Conservation (phyloP, 2,888 invertebrate species). For the Oscheius sp. region DNA sequence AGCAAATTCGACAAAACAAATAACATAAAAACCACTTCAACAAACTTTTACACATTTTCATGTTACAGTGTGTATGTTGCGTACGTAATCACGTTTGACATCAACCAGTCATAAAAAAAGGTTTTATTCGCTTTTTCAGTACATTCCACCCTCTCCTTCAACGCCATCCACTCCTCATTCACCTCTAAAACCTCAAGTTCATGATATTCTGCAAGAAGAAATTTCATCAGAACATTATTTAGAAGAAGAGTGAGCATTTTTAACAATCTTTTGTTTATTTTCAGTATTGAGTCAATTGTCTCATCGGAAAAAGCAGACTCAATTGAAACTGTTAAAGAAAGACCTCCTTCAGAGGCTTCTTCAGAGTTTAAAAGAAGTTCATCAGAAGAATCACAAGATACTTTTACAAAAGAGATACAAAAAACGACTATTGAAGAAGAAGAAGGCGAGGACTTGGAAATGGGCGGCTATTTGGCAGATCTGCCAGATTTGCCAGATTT, state of each 20-base stretch:
- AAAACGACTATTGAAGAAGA: conserved; percentile 9
- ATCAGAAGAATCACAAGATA: conserved; percentile 9
- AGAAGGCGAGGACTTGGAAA: background rate
- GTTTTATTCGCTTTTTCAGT: background rate
- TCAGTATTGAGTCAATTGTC: conserved; percentile 37
- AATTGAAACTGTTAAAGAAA: conserved; percentile 13
- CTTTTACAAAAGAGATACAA: conserved; percentile 24
- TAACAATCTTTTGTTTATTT: background rate
- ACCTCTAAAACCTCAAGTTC: background rate
- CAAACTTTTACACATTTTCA: no score
- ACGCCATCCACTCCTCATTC: background rate
- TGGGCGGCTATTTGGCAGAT: background rate
- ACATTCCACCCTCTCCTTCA: background rate
- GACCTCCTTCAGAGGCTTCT: background rate
- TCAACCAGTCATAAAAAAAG: background rate
- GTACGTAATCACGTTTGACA: no score
- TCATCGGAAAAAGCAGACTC: conserved; percentile 31
- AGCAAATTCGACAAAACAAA: no score
- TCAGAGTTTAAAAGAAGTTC: background rate
- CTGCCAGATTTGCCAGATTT: conserved; percentile 30
- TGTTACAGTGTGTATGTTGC: no score
- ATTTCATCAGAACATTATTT: conserved; percentile 22
- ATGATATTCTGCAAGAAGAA: conserved; percentile 13
- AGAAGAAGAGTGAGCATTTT: conserved; percentile 21
- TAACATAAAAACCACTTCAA: no score